These are phyloP conservation scores for Caenorhabditis elegans DNA, from an alignment of 1,140 invertebrate species.

Conservation along the genomic window WBcel235 BX284606.5:13106501-13107000, in stretches of 20 bases:
- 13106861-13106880: constrained; percentile 32
- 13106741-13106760: too few relatives aligned
- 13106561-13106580: not conserved
- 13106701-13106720: not conserved
- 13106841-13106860: constrained; percentile 50
- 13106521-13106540: constrained; percentile 16
- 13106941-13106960: constrained; percentile 48
- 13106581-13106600: not conserved
- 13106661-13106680: not conserved
- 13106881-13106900: constrained; percentile 50
- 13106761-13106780: too few relatives aligned
- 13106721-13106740: too few relatives aligned
- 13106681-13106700: not conserved
- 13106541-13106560: not conserved
- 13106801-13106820: constrained; percentile 47
- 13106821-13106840: constrained; percentile 47
- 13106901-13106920: constrained; percentile 24
- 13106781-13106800: too few relatives aligned
- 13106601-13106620: not conserved
- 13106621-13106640: not conserved
- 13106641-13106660: not conserved
- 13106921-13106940: not conserved
- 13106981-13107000: constrained; percentile 48
- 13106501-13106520: constrained; percentile 45
- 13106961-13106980: constrained; percentile 44